Evolutionary conservation across 2,113 vertebrate species (phyloP).

Genomic region (Pampusana beccarii): DNA sequence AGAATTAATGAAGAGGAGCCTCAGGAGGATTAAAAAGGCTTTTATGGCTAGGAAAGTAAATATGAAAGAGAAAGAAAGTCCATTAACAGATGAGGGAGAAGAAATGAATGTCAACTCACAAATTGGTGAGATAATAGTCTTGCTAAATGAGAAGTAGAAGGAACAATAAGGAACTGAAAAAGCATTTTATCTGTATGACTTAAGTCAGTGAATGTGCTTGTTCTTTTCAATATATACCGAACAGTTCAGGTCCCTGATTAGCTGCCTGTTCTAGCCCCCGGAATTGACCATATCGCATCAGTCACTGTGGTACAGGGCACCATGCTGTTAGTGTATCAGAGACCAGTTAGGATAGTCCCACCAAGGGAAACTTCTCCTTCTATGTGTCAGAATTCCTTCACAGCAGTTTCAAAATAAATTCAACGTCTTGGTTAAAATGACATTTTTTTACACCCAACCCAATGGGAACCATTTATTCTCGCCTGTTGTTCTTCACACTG

Average conservation of each 20-base stretch:
- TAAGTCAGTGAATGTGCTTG: not conserved
- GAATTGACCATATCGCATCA: not conserved
- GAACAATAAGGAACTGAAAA: not conserved
- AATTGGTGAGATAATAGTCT: not conserved
- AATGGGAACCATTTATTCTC: not conserved
- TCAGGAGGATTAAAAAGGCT: not conserved
- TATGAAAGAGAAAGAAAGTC: not conserved
- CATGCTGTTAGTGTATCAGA: not conserved
- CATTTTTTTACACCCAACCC: not conserved
- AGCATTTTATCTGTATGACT: not conserved
- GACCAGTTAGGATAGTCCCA: not conserved
- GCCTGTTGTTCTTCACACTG: not conserved
- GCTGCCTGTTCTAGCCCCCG: not conserved
- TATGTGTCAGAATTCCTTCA: not conserved
- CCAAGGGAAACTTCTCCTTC: not conserved
- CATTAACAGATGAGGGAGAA: not conserved
- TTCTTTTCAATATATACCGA: not conserved
- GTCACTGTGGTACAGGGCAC: not conserved
- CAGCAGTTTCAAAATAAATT: not conserved
- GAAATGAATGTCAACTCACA: slow-evolving; percentile 20
- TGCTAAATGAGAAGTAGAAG: slow-evolving; percentile 1
- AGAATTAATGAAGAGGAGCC: not conserved
- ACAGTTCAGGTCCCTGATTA: not conserved
- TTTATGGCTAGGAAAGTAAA: not conserved
- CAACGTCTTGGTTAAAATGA: not conserved